Conservation (phyloP, 1,140 invertebrate species). For the Tetramorium alpestre region DNA sequence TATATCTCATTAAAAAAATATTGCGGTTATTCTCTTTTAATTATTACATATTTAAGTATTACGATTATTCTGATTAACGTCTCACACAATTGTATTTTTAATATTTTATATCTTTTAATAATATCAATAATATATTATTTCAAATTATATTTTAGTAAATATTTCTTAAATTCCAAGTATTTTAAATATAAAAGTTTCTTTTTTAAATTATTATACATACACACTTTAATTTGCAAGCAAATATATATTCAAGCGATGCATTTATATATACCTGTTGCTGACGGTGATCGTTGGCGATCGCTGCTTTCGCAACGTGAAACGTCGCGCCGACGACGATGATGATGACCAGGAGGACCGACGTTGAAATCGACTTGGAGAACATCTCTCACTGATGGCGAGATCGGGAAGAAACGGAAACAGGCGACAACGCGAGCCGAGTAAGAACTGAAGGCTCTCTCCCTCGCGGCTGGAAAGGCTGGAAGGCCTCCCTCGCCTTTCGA, state of each 20-base stretch:
- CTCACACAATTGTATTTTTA: neutral
- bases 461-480: neutral
- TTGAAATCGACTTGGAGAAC: conserved; percentile 26
- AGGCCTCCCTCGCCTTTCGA: neutral
- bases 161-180: neutral
- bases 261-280: conserved; percentile 67
- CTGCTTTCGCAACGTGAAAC: conserved; percentile 44
- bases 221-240: neutral
- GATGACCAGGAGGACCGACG: conserved; percentile 6
- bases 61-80: neutral
- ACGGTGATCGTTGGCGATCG: conserved; percentile 56
- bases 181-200: neutral
- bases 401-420: neutral
- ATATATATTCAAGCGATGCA: neutral
- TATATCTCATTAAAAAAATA: neutral
- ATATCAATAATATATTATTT: neutral
- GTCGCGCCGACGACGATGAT: neutral
- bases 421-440: neutral
- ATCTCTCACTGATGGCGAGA: neutral
- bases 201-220: neutral
- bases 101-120: neutral
- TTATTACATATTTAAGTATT: neutral
- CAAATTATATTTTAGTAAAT: neutral
- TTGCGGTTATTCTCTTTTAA: neutral
- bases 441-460: neutral